phyloP scores from a whole-genome alignment of 2,888 invertebrate species.

The Polydrusus tereticollis region DNA sequence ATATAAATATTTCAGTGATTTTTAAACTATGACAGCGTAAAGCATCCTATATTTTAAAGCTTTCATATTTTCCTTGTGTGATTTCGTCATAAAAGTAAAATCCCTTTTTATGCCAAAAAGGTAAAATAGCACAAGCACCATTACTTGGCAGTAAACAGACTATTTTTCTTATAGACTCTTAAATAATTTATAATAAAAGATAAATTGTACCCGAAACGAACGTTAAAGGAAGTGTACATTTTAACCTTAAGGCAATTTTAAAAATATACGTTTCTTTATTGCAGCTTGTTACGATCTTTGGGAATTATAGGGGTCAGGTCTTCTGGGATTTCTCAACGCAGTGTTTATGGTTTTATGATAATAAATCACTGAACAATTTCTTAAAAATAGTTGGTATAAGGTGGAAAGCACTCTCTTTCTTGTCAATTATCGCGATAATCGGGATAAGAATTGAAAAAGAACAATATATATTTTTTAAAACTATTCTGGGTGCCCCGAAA shows the following conservation, averaged over 20 bases:
- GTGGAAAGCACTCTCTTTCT: background rate
- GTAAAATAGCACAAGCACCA: background rate
- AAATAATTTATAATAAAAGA: conserved; percentile 1
- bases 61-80: no score
- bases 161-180: background rate
- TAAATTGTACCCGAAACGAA: background rate
- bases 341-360: conserved; percentile 3
- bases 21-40: no score
- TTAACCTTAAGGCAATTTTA: background rate
- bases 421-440: no score
- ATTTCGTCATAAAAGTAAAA: background rate
- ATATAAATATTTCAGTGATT: no score
- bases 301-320: background rate
- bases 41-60: no score
- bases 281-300: conserved; percentile 5
- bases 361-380: background rate
- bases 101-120: background rate
- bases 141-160: background rate
- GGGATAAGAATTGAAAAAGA: no score
- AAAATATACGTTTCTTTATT: conserved; percentile 5
- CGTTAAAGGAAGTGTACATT: conserved; percentile 2
- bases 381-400: background rate
- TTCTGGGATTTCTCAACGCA: background rate
- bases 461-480: no score
- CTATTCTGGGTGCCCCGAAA: no score